Evolutionary conservation across 2,113 vertebrate genomes (phyloP), one percentile per base, ranked within the genome.

Genomic region (Oryzias curvinotus): DNA sequence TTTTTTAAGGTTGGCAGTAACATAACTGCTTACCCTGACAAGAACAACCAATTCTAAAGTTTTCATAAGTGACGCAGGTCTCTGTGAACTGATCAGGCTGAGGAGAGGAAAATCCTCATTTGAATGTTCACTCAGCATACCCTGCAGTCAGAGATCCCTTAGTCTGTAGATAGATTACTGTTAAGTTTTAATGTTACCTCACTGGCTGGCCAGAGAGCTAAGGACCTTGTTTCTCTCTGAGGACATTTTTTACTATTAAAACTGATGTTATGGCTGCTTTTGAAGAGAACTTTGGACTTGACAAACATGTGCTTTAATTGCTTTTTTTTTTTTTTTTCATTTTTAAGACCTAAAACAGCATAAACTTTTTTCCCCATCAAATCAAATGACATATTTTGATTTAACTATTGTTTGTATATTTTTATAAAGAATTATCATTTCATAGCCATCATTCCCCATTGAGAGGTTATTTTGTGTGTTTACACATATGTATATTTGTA

Each of bases 181-280:
- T 85, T 70, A 82, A 73, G 76, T 79, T 77, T 86, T 77, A 73
- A 62, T 80, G 84, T 91, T 69, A 64, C 81, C 89, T 92, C 87
- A 19, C 92, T 93, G 92, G 92, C 92, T 91, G 92, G 92, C 91
- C 92, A 92, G 92, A 84, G 83, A 92, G 85, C 55, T 66, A 77
- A 86, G 73, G 77, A 76, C 76, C 58, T 75, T 53, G 71, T 83
- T 65, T 78, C 70, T 84, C 82, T 87, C 85, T 83, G 65, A 83
- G 75, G 61, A 88, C 78, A 44, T 78, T 82, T 79, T 80, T 82
- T 83, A 85, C 75, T 52, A 71, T 73, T 87, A 85, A 74, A 83
- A 81, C 67, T 77, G 42, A 81, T 73, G 18, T 57, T 49, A 66
- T 56, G 71, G 81, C 83, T 87, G 80, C 70, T 79, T 87, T 71